Base-by-base conservation (phyloP, 2,888 invertebrate genomes). In the Chrysolina haemoptera region DNA sequence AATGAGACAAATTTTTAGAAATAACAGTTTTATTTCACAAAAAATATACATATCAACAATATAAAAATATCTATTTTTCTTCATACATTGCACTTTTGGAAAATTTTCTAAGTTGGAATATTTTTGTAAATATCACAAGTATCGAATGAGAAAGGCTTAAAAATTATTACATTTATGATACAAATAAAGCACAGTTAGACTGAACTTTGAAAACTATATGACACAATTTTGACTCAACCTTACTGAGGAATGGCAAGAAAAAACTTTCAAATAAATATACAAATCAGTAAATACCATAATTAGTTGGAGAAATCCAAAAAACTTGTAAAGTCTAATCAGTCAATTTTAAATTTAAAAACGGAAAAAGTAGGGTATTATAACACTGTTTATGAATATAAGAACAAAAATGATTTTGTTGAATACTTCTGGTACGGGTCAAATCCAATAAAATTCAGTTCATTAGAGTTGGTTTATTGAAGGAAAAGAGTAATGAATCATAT, bases 1-100 rank as follows among this genome's bases (percentile, higher is more conserved):
- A 35, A 35, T 59, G 14, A 59, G 35, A 59, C 35, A 27, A n/a
- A 14, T 59, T 59, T 35, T 14, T 59, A 59, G 6, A 64, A 65
- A 59, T 74, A 76, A 75, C 74, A 75, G 68, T 64, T 77, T 75
- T 77, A 77, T 75, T 77, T 63, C 16, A 71, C 53, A 46, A 62
- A 71, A 71, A 75, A 75, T 69, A 75, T 73, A 66, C 48, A 62
- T 68, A 75, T 68, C 62, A 63, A 77, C 69, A 75, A 76, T 71
- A 74, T 74, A 74, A 76, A 72, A 72, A 75, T 75, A 75, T 73
- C 72, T 74, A 62, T 63, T 64, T 68, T 62, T 48, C n/a, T 55
- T 71, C 62, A 69, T 71, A 64, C 76, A 78, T 78, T 76, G 76
- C 78, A 76, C 76, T 69, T 76, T 63, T 16, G 55, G 55, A 62